Percentiles rank a stretch among this genome's conserved stretches.
Evolutionary conservation across 2,113 vertebrate species (phyloP).

Genomic region (Ceratotherium simum): DNA sequence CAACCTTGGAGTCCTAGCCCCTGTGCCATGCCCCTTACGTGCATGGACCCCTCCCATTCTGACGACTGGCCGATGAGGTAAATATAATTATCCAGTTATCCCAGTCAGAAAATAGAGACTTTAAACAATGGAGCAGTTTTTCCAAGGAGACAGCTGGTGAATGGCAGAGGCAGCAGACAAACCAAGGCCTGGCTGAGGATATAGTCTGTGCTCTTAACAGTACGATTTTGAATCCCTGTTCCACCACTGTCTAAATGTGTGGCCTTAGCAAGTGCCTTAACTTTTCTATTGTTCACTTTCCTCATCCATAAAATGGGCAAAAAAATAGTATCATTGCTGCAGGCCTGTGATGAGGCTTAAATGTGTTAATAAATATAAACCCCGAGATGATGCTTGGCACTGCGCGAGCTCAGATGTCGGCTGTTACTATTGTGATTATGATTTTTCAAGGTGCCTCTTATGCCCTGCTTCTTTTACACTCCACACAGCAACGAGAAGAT

Average conservation of each 20-base stretch:
- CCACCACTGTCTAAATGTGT: no score
- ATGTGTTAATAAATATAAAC: background rate
- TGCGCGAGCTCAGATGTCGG: background rate
- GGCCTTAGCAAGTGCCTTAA: background rate
- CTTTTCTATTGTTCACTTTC: background rate
- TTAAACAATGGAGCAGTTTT: background rate
- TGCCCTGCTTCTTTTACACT: background rate
- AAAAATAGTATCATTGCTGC: background rate
- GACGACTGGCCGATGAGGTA: background rate
- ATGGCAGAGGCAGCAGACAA: background rate
- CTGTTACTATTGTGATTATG: accelerated
- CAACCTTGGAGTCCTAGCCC: no score
- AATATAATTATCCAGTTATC: background rate
- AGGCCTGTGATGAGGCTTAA: background rate
- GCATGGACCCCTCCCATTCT: background rate
- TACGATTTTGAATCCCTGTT: background rate
- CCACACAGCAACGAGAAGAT: background rate
- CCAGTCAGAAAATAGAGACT: background rate
- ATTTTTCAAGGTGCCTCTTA: background rate
- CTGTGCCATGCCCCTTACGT: accelerated
- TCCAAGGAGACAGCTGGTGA: background rate
- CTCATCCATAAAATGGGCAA: background rate
- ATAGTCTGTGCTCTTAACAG: no score
- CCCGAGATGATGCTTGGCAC: background rate
- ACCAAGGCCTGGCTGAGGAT: background rate